A percentile compares a stretch with the other conserved stretches of the same genome.
These are phyloP conservation scores for Andricus grossulariae DNA, from an alignment of 1,140 invertebrate species.

Conservation along the genomic window DNA sequence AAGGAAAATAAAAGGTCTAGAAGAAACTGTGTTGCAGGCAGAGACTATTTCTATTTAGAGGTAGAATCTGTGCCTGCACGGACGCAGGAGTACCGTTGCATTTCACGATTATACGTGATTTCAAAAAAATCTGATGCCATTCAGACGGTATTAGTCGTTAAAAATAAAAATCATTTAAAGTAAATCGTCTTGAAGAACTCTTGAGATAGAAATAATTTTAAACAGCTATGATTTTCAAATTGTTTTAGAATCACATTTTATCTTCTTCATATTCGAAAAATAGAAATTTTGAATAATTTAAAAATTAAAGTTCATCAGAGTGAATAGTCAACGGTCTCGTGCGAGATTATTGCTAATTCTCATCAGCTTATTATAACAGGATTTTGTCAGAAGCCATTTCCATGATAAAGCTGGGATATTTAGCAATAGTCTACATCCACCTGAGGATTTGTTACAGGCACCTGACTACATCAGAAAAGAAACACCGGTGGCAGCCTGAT, in stretches of 20 bases:
- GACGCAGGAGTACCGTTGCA: conserved; percentile 69
- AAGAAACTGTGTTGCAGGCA: conserved; percentile 76
- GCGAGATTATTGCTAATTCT: conserved; percentile 73
- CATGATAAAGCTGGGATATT: conserved; percentile 67
- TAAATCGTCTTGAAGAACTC: no score
- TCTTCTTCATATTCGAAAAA: conserved; percentile 23
- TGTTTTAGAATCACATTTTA: background rate
- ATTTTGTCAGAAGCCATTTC: conserved; percentile 48
- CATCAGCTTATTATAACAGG: conserved; percentile 60
- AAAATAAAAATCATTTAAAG: no score
- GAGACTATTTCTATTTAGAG: conserved; percentile 77
- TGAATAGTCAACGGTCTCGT: conserved; percentile 59
- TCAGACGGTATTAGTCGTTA: background rate
- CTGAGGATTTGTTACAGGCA: conserved; percentile 85
- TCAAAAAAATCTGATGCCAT: background rate
- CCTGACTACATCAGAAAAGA: conserved; percentile 70
- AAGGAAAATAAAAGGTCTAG: conserved; percentile 49
- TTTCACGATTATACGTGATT: conserved; percentile 42
- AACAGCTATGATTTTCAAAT: no score
- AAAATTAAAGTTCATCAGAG: conserved; percentile 38
- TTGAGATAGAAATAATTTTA: no score
- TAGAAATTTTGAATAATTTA: conserved; percentile 36
- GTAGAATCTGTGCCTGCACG: conserved; percentile 79
- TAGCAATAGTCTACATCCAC: conserved; percentile 76
- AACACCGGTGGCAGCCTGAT: conserved; percentile 71